Base-by-base conservation (phyloP, 2,113 vertebrate genomes). In the Orcinus orca region DNA sequence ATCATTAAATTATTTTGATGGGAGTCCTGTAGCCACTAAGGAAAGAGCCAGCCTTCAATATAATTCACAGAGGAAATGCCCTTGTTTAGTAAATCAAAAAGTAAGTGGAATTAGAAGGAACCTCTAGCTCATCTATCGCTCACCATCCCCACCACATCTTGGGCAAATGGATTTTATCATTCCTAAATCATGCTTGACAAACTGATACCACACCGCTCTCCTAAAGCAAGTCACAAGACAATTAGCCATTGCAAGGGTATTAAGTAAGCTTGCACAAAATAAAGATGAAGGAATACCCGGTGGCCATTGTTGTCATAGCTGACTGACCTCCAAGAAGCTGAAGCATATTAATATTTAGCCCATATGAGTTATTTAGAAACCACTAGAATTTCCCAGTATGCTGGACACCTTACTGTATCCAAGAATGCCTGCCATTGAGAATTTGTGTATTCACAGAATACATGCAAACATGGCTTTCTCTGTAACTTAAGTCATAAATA, bases 1-100 rank as follows among this genome's bases (percentile, higher is more conserved):
- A 90, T 97, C 95, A 94, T 95, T 94, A 86, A 97, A 83, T 97
- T 95, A 90, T 95, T 95, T 96, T 97, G 77, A 97, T 81, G 58
- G 93, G 95, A 92, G 58, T 90, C 68, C 53, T 95, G 41, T 1
- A 67, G 60, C 58, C 33, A n/a, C 68, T 81, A 63, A 95, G 44
- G 55, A 58, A 97, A 96, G 65, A 93, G 5, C 7, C 83, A 84
- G 67, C 44, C 73, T 81, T 91, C 85, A 58, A 10, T 86, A 60
- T 94, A 93, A 95, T 91, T 97, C 96, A 95, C 53, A 92, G 85
- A 96, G 74, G 50, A 91, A 95, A 97, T 87, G 96, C 41, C 95
- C 97, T 97, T 98, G 89, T 96, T 97, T 91, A 68, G 50, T 86
- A 86, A 93, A 93, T 94, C 93, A 93, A 95, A 41, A 71, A 93